Evolutionary conservation across 2,797 vertebrate genomes (phyloP).

Genomic region (Enteromius unitaeniatus): DNA sequence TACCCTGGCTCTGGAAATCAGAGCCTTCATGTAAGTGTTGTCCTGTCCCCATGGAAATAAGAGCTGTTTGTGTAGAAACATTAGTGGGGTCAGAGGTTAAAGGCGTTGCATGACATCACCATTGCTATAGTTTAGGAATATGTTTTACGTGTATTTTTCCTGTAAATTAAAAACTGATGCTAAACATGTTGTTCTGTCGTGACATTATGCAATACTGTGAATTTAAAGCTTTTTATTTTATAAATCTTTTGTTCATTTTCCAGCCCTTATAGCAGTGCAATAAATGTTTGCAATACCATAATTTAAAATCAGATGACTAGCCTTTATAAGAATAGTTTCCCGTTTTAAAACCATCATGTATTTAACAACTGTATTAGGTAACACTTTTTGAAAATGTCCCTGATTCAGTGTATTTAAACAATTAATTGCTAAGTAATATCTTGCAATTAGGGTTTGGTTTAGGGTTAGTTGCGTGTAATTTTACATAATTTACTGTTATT

Average conservation of each 20-base stretch:
- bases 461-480: neutral
- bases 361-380: neutral
- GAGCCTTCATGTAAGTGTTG: neutral
- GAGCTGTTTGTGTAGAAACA: slow-evolving; percentile 19
- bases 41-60: slow-evolving; percentile 33
- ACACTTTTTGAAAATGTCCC: neutral
- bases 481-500: neutral
- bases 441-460: neutral
- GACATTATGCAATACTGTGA: slow-evolving; percentile 17
- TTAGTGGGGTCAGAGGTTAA: slow-evolving; percentile 28
- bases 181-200: slow-evolving; percentile 29
- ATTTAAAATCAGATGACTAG: slow-evolving; percentile 6
- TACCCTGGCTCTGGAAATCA: slow-evolving; percentile 35
- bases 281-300: neutral
- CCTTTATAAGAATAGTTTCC: neutral
- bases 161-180: slow-evolving; percentile 31
- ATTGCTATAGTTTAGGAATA: slow-evolving; percentile 6
- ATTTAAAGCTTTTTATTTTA: slow-evolving; percentile 10
- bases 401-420: neutral
- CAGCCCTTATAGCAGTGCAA: neutral
- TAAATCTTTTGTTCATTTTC: neutral
- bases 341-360: neutral
- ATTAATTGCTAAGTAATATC: neutral
- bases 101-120: neutral
- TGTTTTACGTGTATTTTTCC: neutral